Evolutionary conservation across 2,888 invertebrate species (phyloP).

Genomic region (Spodoptera picta): DNA sequence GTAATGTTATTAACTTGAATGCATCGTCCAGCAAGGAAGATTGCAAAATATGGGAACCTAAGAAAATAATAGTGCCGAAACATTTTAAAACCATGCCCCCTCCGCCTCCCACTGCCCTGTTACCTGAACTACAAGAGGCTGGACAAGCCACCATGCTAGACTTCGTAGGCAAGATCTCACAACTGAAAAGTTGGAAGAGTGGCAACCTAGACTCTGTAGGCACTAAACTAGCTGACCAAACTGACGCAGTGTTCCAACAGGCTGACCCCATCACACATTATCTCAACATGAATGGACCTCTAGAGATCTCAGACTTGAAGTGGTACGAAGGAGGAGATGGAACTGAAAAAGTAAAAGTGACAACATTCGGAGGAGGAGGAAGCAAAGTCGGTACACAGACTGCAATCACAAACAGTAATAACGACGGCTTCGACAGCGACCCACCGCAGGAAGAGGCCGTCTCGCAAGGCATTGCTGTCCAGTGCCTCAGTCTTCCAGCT

Average conservation of each 20-base stretch:
- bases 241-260: slow-evolving; percentile 77
- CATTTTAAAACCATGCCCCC: slow-evolving; percentile 80
- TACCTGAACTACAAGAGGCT: slow-evolving; percentile 78
- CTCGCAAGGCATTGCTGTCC: slow-evolving; percentile 86
- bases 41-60: slow-evolving; percentile 81
- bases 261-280: slow-evolving; percentile 80
- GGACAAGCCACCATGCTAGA: slow-evolving; percentile 79
- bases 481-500: slow-evolving; percentile 88
- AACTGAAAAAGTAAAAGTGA: slow-evolving; percentile 79
- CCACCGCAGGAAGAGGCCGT: slow-evolving; percentile 80
- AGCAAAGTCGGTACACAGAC: slow-evolving; percentile 79
- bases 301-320: slow-evolving; percentile 84
- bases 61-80: slow-evolving; percentile 79
- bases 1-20: slow-evolving; percentile 87
- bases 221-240: slow-evolving; percentile 81
- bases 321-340: slow-evolving; percentile 83
- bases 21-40: slow-evolving; percentile 85
- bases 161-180: slow-evolving; percentile 82
- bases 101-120: slow-evolving; percentile 73
- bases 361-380: slow-evolving; percentile 69
- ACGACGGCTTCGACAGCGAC: slow-evolving; percentile 86
- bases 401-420: slow-evolving; percentile 76
- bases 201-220: slow-evolving; percentile 79
- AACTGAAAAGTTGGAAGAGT: slow-evolving; percentile 83
- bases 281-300: slow-evolving; percentile 82